Base-by-base conservation (phyloP, 2,113 vertebrate species). In the Taxidea taxus region DNA sequence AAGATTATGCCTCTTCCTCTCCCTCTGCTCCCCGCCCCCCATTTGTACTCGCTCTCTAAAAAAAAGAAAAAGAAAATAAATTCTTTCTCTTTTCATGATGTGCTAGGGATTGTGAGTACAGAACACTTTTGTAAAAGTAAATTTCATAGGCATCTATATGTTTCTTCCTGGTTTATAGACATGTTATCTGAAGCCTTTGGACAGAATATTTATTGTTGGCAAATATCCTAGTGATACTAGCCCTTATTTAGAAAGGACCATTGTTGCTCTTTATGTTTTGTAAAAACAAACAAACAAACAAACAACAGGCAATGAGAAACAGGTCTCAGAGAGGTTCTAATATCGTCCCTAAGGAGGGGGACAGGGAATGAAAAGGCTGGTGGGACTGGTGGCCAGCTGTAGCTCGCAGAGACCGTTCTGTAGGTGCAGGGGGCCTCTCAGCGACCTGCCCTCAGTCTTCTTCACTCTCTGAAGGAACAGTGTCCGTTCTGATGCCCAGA, bases 121-220 rank as follows among this genome's bases (percentile, higher is more conserved):
- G 60, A 90, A 80, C 39, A 12, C 13, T 39, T 68, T 88, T 39
- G 7, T 21, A 75, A 34, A 9, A 82, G 37, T 77, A 10, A 60
- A 58, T 49, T 60, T 89, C 70, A 60, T 39, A 47, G 51, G 42
- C 34, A 80, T 44, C 80, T 58, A 18, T 70, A 4, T 37, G 2
- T 54, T 70, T 44, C 54, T 77, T 90, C 70, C 27, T 60, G 21
- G n/a, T 20, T 49, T 29, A 60, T 85, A 60, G 60, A 23, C 58
- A 62, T 54, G 66, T 88, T 29, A 51, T 47, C 29, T 54, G 70
- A 68, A 86, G 86, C 42, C 80, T 47, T 25, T 15, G 70, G 49
- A 93, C 70, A 86, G 29, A 77, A 54, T 85, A 85, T 49, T 49
- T 64, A 54, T 64, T 64, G 34, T 60, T 90, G n/a, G 42, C 49